Evolutionary conservation across 2,888 invertebrate species (phyloP).

Genomic region (Tiliacea citrago): DNA sequence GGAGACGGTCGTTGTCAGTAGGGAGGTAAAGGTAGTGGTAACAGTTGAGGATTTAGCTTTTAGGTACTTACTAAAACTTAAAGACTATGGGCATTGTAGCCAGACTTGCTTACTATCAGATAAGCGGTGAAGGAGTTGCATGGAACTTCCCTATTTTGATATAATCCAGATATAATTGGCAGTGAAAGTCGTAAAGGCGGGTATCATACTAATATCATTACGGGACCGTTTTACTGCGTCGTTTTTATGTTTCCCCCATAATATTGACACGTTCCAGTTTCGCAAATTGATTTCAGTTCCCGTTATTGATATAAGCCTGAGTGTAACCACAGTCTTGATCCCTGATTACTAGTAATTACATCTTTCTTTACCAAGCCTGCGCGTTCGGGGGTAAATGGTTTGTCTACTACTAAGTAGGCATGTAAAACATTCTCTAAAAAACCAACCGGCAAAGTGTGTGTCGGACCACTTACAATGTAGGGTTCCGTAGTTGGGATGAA

Average conservation of each 20-base stretch:
- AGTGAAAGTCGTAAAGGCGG: constrained; percentile 42
- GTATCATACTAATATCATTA: constrained; percentile 37
- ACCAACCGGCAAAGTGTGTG: too few species aligned
- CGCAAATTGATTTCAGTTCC: constrained; percentile 12
- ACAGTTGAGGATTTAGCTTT: not conserved
- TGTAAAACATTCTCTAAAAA: too few species aligned
- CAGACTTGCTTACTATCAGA: not conserved
- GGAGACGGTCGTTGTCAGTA: too few species aligned
- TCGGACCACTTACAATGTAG: too few species aligned
- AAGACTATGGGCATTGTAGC: not conserved
- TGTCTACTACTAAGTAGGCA: too few species aligned
- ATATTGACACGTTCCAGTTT: not conserved
- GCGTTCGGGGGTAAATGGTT: not conserved
- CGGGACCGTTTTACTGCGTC: constrained; percentile 9
- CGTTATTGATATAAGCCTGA: not conserved
- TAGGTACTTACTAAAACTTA: not conserved
- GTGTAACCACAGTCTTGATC: too few species aligned
- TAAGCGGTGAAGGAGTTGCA: too few species aligned
- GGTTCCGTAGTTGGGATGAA: too few species aligned
- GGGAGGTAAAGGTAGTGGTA: not conserved
- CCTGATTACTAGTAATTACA: too few species aligned
- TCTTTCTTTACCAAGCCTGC: not conserved
- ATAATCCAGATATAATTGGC: constrained; percentile 26
- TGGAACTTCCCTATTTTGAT: constrained; percentile 23
- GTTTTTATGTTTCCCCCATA: constrained; percentile 19